A percentile compares a stretch with the other conserved stretches of the same genome.
phyloP scores from a whole-genome alignment of 2,888 invertebrate species.

The Drosophila nigricruria region DNA sequence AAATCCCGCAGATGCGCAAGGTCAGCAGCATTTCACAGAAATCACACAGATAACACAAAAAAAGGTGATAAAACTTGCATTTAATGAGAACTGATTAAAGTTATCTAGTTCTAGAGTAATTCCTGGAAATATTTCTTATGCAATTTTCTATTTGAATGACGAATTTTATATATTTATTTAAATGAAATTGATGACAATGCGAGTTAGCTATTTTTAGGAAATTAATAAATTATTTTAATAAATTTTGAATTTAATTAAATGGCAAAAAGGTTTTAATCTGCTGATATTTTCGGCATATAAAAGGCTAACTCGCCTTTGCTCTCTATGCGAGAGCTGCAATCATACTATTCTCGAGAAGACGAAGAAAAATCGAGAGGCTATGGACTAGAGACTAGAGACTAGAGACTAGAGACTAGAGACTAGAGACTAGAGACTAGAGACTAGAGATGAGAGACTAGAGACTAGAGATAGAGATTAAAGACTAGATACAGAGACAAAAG shows the following conservation, averaged over 20 bases:
- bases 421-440: neutral
- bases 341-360: too few species aligned
- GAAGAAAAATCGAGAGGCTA: too few species aligned
- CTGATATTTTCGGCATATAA: too few species aligned
- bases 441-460: too few species aligned
- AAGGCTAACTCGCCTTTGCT: too few species aligned
- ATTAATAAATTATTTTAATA: neutral
- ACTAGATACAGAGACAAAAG: too few species aligned
- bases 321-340: too few species aligned
- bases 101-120: neutral
- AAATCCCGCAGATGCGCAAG: conserved; percentile 18
- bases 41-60: neutral
- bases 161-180: neutral
- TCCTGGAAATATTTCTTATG: neutral
- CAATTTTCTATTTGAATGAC: neutral
- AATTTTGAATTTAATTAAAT: too few species aligned
- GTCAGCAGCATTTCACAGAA: conserved; percentile 7
- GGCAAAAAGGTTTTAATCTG: too few species aligned
- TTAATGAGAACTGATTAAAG: neutral
- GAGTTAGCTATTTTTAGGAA: neutral
- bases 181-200: neutral
- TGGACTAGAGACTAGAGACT: too few species aligned
- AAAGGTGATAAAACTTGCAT: neutral
- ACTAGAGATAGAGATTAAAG: too few species aligned
- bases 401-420: too few species aligned